Evolutionary conservation across 2,113 vertebrate genomes (phyloP), one percentile per base, ranked within the genome.

Genomic region (Hipposideros armiger): DNA sequence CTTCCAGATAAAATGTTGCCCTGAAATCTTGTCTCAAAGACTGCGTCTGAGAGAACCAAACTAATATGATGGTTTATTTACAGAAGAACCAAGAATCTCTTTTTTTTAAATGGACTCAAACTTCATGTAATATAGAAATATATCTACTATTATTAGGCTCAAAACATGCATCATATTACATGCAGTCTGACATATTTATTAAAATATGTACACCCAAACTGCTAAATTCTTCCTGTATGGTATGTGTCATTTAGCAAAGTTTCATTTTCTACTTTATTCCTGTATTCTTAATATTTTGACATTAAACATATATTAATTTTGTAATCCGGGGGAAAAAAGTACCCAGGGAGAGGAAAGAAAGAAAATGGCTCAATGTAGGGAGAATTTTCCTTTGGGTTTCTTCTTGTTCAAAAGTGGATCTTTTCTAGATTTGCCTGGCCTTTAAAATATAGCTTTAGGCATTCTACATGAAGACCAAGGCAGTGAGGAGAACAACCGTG

Each of bases 21-120:
- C 85, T 66, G 42, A 86, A 94, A 87, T 6, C 20, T 78, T 47
- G 17, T 77, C 17, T 93, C 74, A 69, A 94, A 77, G 62, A 73
- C 69, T 91, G 36, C 30, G 77, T 93, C 14, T 14, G 26, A 72
- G 36, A 72, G 42, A 91, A 73, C 2, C 9, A 60, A 80, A 66
- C 9, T 85, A 85, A 88, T 32, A 62, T 7, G 56, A 6, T 78
- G 28, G 5, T 14, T 92, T 50, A 78, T 78, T 52, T 86, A 30
- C 22, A 62, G 11, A 88, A 69, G 0, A 26, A 11, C 88, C 14
- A 88, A 70, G 32, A 86, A 84, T 72, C 13, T 77, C 24, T 86
- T 92, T 94, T 91, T 94, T 90, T 19, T 16, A 50, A 64, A 60
- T 22, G 26, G 19, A 5, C 45, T 83, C 19, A 7, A 77, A 56